Evolutionary conservation across 2,888 invertebrate species (phyloP), one percentile per base, ranked within the genome.

Genomic region (Raillietiella orientalis): DNA sequence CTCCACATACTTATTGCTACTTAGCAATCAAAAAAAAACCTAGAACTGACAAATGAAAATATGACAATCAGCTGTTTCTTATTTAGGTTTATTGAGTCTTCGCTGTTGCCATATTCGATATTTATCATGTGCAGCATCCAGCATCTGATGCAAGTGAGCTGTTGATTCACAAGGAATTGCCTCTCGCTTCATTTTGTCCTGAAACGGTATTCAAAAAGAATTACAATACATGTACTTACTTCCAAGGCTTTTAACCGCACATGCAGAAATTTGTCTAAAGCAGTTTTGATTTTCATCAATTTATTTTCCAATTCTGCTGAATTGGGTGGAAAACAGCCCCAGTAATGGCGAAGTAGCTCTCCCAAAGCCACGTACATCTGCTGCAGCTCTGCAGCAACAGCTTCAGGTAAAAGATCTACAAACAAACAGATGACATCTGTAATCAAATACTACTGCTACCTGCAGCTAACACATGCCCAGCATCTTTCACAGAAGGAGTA

Each of bases 291-390:
- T 41, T 66, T 62, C n/a, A 66, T 53, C 2, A 71, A 63, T 11
- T 56, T 56, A 13, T 66, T 64, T 43, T 77, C 71, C 19, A 67
- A 49, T 27, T 60, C 59, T 12, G 63, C 55, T 3, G 64, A 62
- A 0, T 65, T 64, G 1, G 66, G 65, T 3, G 64, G 63, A 52
- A 93, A 87, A 44, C 84, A 72, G 23, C 65, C 58, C 90, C 93
- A 96, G 50, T 93, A 74, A 48, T 90, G 87, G 30, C 74, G 60
- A 9, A 90, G 50, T 30, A 96, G 49, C 50, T 93, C 93, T 31
- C 72, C 66, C 4, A 72, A 55, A 2, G 77, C 72, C 26, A 69
- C 55, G 50, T 90, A 87, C 26, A 84, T 51, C 32, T 71, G 63
- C 29, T 66, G 59, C 8, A 90, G 52, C 40, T 90, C 87, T 23